phyloP scores from a whole-genome alignment of 2,797 vertebrate genomes.

The Myotis vivesi region DNA sequence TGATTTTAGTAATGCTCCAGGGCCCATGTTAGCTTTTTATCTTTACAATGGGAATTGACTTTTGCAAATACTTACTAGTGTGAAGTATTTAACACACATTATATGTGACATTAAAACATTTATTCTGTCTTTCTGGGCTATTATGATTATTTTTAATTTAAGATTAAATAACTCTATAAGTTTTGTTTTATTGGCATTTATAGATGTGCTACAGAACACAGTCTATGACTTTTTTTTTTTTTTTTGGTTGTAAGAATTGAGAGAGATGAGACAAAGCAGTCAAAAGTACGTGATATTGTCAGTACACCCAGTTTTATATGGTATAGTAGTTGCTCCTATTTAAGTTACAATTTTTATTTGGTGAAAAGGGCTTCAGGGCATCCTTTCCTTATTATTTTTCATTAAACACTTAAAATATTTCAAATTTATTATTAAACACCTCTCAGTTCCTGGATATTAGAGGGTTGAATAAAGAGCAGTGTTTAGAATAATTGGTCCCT shows the following conservation, averaged over 20 bases:
- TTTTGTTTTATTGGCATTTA: background rate
- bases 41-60: background rate
- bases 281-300: background rate
- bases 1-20: conserved; percentile 2
- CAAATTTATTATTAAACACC: background rate
- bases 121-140: background rate
- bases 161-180: too few relatives aligned
- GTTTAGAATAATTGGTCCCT: background rate
- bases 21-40: background rate
- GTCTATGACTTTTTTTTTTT: background rate
- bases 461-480: background rate
- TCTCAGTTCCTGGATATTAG: background rate
- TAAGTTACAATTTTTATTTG: background rate
- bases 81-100: background rate
- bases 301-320: background rate
- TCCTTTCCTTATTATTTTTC: background rate
- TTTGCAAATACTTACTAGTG: background rate
- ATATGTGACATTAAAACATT: background rate
- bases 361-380: background rate
- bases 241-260: conserved; percentile 2
- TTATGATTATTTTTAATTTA: too few relatives aligned
- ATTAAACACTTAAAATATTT: background rate
- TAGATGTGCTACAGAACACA: background rate
- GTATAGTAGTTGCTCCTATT: background rate
- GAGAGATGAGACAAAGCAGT: background rate